These are phyloP conservation scores for Helleia helle DNA, from an alignment of 2,888 invertebrate genomes.

Conservation along the genomic window DNA sequence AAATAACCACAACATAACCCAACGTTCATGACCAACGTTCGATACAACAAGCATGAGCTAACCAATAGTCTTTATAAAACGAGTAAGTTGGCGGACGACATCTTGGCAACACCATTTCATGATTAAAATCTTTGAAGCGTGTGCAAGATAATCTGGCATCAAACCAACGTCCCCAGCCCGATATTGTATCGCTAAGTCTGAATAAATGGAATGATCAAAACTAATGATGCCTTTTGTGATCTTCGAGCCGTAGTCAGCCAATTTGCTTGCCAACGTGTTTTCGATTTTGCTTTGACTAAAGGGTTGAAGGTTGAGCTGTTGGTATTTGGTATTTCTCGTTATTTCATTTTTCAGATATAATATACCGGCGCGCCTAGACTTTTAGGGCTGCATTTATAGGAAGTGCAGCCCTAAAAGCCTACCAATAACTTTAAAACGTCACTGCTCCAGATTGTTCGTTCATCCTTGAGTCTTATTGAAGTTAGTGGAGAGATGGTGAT, in stretches of 20 bases:
- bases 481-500: too few relatives aligned
- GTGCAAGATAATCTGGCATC: constrained; percentile 52
- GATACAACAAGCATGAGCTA: constrained; percentile 1
- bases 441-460: too few relatives aligned
- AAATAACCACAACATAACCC: too few relatives aligned
- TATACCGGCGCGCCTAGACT: too few relatives aligned
- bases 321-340: too few relatives aligned
- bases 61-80: constrained; percentile 12
- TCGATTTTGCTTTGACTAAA: constrained; percentile 1
- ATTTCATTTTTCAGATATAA: too few relatives aligned
- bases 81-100: constrained; percentile 22
- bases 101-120: constrained; percentile 49
- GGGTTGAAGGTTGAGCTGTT: too few relatives aligned
- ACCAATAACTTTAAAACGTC: too few relatives aligned
- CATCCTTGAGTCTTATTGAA: too few relatives aligned
- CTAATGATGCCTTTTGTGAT: constrained; percentile 23
- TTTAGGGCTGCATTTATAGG: too few relatives aligned
- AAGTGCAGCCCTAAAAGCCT: too few relatives aligned
- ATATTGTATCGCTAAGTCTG: constrained; percentile 25
- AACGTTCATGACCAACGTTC: constrained; percentile 3
- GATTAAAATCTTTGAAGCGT: constrained; percentile 59
- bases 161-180: constrained; percentile 37
- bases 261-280: constrained; percentile 12
- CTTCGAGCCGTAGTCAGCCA: constrained; percentile 12
- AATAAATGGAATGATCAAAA: constrained; percentile 25